Conservation (phyloP, 2,797 vertebrate species). For the Vespertilio murinus region DNA sequence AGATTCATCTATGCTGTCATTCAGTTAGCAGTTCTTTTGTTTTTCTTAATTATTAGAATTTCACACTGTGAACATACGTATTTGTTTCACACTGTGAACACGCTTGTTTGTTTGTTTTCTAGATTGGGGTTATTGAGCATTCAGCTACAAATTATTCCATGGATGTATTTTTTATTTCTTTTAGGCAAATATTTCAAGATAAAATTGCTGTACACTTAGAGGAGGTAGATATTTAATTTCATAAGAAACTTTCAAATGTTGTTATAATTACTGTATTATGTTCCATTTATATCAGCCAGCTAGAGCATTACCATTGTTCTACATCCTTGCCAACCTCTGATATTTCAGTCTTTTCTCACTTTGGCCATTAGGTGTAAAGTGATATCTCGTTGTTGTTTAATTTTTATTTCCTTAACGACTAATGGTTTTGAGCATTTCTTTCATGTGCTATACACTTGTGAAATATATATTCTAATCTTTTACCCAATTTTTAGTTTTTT, state of each 20-base stretch:
- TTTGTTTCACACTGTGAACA: neutral
- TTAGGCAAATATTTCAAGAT: neutral
- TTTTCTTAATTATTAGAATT: constrained; percentile 12
- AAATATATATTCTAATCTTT: constrained; percentile 9
- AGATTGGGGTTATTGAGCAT: neutral
- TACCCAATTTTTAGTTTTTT: neutral
- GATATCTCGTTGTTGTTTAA: neutral
- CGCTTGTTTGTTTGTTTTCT: neutral
- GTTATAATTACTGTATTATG: neutral
- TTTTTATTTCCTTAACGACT: neutral
- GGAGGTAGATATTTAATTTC: neutral
- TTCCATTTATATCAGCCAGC: neutral
- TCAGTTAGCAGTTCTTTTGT: neutral
- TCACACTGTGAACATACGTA: neutral
- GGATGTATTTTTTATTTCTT: neutral
- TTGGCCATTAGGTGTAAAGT: neutral
- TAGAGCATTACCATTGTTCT: neutral
- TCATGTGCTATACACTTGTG: neutral
- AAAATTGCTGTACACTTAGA: neutral
- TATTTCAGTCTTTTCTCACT: neutral
- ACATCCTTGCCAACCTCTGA: neutral
- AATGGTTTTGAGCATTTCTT: neutral
- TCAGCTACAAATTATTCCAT: neutral
- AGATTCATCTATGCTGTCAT: neutral
- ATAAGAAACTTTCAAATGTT: neutral